Percentiles rank a stretch among this genome's conserved stretches.
phyloP scores from a whole-genome alignment of 1,140 invertebrate genomes.

The Bombus vancouverensis region DNA sequence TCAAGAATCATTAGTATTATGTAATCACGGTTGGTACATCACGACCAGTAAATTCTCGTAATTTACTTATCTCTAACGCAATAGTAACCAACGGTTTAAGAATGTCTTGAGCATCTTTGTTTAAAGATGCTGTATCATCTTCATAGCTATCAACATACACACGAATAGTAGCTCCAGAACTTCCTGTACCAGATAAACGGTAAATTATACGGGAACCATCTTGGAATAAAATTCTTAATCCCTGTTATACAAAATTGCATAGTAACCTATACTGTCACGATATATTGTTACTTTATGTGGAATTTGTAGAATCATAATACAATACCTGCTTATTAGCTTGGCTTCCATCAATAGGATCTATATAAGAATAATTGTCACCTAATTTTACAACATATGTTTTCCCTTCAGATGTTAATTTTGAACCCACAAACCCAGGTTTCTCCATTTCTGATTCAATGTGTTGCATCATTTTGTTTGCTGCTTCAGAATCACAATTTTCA shows the following conservation, averaged over 20 bases:
- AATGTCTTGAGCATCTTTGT: conserved; percentile 90
- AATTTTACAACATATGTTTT: conserved; percentile 90
- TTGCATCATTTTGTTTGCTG: conserved; percentile 93
- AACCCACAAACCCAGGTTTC: conserved; percentile 87
- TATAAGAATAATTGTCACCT: conserved; percentile 96
- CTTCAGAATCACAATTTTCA: conserved; percentile 95
- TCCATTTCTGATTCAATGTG: conserved; percentile 88
- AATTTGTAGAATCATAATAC: not conserved
- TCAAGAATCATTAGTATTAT: conserved; percentile 81
- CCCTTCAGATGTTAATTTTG: conserved; percentile 83
- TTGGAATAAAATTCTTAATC: conserved; percentile 95
- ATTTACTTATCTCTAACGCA: conserved; percentile 92
- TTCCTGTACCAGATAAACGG: conserved; percentile 98
- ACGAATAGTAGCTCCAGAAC: conserved; percentile 97
- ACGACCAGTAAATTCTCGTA: conserved; percentile 93
- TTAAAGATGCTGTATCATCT: conserved; percentile 85
- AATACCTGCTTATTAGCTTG: conserved; percentile 94
- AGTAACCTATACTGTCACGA: not conserved
- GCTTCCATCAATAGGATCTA: conserved; percentile 96
- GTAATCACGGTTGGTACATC: conserved; percentile 98
- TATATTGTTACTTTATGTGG: not conserved
- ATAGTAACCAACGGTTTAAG: conserved; percentile 95
- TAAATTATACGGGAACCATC: conserved; percentile 97
- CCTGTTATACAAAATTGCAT: conserved; percentile 84
- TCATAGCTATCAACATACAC: conserved; percentile 97